Percentiles rank a stretch among this genome's conserved stretches.
phyloP scores from a whole-genome alignment of 2,888 invertebrate genomes.

The Acanthosoma haemorrhoidale region DNA sequence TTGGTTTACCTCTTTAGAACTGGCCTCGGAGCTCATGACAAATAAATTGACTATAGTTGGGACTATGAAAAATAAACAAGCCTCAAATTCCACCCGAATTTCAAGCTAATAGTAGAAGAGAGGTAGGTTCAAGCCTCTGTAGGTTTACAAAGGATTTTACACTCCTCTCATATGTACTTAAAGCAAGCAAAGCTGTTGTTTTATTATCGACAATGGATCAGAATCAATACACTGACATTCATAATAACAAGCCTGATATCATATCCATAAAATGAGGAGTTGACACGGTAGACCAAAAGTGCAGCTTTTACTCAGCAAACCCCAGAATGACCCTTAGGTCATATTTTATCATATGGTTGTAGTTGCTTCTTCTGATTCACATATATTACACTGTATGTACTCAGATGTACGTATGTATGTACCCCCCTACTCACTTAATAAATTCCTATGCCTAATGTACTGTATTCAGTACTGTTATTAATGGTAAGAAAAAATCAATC shows the following conservation, averaged over 20 bases:
- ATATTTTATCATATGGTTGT: too few relatives aligned
- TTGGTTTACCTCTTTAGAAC: constrained; percentile 43
- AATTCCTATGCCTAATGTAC: too few relatives aligned
- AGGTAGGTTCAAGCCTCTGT: constrained; percentile 23
- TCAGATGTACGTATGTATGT: too few relatives aligned
- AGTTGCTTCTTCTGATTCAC: too few relatives aligned
- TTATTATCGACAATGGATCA: constrained; percentile 35
- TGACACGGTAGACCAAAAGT: neutral
- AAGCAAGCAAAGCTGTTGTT: constrained; percentile 33
- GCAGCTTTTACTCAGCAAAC: too few relatives aligned
- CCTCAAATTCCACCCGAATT: constrained; percentile 33
- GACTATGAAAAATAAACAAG: constrained; percentile 32
- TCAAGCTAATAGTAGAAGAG: neutral
- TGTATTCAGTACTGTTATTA: too few relatives aligned
- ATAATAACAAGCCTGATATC: neutral
- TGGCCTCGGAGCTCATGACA: constrained; percentile 36
- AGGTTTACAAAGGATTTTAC: constrained; percentile 35
- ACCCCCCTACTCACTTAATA: too few relatives aligned
- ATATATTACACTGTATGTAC: too few relatives aligned
- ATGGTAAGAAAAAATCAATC: too few relatives aligned
- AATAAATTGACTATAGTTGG: constrained; percentile 28
- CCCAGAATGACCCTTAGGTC: too few relatives aligned
- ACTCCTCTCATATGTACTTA: constrained; percentile 34
- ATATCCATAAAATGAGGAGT: constrained; percentile 1
- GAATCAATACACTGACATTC: neutral